phyloP scores from a whole-genome alignment of 2,797 vertebrate genomes.

The Sternotherus odoratus region DNA sequence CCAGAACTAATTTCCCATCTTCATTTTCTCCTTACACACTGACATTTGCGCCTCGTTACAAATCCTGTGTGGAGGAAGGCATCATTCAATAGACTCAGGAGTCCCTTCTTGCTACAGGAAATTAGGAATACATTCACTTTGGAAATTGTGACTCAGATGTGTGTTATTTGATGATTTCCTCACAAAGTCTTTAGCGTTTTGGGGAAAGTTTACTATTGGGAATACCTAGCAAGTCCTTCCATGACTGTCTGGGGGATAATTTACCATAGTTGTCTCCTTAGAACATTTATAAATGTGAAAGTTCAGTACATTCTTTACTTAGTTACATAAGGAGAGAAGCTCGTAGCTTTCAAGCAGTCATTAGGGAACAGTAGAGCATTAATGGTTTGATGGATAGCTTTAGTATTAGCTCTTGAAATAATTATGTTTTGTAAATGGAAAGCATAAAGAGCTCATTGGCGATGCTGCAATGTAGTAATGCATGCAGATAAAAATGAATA shows the following conservation, averaged over 20 bases:
- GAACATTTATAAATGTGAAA: not conserved
- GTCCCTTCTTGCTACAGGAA: conserved; percentile 38
- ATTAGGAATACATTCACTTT: not conserved
- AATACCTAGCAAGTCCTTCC: conserved; percentile 11
- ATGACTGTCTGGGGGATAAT: not conserved
- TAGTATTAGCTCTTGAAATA: conserved; percentile 64
- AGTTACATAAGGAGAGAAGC: not conserved
- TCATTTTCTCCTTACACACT: conserved; percentile 54
- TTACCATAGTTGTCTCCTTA: not conserved
- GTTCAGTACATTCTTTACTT: conserved; percentile 25
- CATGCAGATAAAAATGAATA: not conserved
- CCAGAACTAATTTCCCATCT: conserved; percentile 51
- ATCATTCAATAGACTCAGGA: conserved; percentile 39
- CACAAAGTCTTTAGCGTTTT: not conserved
- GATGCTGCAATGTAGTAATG: not conserved
- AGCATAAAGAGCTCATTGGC: conserved; percentile 39
- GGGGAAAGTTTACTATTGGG: not conserved
- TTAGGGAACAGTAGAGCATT: conserved; percentile 36
- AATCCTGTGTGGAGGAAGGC: conserved; percentile 18
- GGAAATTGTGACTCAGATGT: conserved; percentile 24
- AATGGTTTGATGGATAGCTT: conserved; percentile 60
- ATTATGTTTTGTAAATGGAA: conserved; percentile 61
- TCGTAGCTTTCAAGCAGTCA: conserved; percentile 40
- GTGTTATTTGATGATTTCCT: not conserved
- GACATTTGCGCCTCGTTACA: conserved; percentile 44